Evolutionary conservation across 2,797 vertebrate genomes (phyloP).

Genomic region (Pagetopsis macropterus): DNA sequence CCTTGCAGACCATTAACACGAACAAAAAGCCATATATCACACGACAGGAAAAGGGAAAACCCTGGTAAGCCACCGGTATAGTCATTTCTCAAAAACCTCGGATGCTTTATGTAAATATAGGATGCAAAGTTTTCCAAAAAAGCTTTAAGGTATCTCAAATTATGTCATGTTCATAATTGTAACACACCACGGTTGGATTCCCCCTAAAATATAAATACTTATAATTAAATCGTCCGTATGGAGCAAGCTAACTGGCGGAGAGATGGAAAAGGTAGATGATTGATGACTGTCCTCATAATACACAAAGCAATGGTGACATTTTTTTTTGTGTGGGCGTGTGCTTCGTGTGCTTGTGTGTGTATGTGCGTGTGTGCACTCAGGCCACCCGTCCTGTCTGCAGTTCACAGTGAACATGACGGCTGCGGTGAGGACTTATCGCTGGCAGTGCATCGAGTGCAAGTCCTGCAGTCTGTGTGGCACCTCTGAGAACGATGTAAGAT

Average conservation of each 20-base stretch:
- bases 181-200: background rate
- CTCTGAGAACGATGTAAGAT: slow-evolving; percentile 93
- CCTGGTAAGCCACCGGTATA: background rate
- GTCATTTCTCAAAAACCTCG: background rate
- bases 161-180: slow-evolving; percentile 8
- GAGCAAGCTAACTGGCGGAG: slow-evolving; percentile 21
- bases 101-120: background rate
- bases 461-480: slow-evolving; percentile 96
- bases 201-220: slow-evolving; percentile 9
- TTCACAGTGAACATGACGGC: slow-evolving; percentile 97
- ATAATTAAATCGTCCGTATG: slow-evolving; percentile 11
- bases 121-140: background rate
- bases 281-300: slow-evolving; percentile 50
- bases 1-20: too few species aligned
- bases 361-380: slow-evolving; percentile 78
- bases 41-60: too few species aligned
- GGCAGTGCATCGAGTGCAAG: slow-evolving; percentile 98
- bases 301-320: slow-evolving; percentile 47
- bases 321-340: slow-evolving; percentile 39
- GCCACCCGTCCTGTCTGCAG: slow-evolving; percentile 95
- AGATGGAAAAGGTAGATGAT: slow-evolving; percentile 33
- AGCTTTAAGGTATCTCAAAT: background rate
- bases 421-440: slow-evolving; percentile 94
- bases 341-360: slow-evolving; percentile 7
- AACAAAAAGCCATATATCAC: too few species aligned